phyloP scores from a whole-genome alignment of 2,113 vertebrate genomes.

The Dermatemys mawii region DNA sequence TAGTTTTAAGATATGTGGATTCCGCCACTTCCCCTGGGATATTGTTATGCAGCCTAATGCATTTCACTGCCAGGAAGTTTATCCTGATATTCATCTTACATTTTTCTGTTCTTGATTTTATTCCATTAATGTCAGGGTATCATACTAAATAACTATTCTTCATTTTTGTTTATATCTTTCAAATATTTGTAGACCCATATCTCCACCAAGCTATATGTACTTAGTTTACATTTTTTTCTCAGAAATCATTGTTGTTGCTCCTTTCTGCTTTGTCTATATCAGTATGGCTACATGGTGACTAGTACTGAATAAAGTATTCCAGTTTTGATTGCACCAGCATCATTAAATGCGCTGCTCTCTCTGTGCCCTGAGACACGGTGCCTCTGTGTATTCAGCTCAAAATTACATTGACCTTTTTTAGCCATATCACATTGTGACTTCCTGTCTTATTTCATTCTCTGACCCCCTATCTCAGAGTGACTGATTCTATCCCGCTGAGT shows the following conservation, averaged over 20 bases:
- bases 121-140: conserved; percentile 56
- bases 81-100: conserved; percentile 62
- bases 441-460: not conserved
- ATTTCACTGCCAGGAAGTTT: conserved; percentile 66
- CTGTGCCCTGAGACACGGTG: conserved; percentile 6
- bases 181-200: conserved; percentile 41
- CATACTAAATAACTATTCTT: conserved; percentile 10
- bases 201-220: not conserved
- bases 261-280: not conserved
- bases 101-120: conserved; percentile 73
- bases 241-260: not conserved
- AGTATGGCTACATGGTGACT: not conserved
- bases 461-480: not conserved
- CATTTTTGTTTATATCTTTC: conserved; percentile 31
- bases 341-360: not conserved
- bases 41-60: conserved; percentile 5
- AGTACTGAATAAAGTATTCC: not conserved
- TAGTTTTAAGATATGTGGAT: conserved; percentile 62
- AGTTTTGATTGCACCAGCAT: not conserved
- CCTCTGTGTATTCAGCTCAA: not conserved
- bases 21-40: conserved; percentile 63
- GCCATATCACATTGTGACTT: not conserved
- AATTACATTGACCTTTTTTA: not conserved
- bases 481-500: not conserved
- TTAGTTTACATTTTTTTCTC: conserved; percentile 22